phyloP scores from a whole-genome alignment of 2,113 vertebrate species.

The Corythaixoides concolor region DNA sequence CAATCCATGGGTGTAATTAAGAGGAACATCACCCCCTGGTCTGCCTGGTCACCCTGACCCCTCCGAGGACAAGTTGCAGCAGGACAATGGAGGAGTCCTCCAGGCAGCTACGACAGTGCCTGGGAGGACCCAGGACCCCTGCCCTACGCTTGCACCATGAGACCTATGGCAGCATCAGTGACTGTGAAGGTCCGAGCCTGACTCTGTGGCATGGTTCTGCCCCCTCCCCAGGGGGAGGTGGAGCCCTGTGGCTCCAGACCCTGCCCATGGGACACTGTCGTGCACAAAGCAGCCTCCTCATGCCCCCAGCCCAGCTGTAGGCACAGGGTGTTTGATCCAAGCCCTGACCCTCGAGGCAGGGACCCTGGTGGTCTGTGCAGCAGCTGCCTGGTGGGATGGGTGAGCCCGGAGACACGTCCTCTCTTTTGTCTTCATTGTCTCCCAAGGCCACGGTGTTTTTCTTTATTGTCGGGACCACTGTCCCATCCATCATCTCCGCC shows the following conservation, averaged over 20 bases:
- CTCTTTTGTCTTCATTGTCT: background rate
- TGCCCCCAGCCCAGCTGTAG: background rate
- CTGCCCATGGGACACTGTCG: rapidly evolving
- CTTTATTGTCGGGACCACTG: background rate
- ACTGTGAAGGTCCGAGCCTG: background rate
- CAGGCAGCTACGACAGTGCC: rapidly evolving
- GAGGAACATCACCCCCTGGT: background rate
- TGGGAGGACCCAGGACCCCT: background rate
- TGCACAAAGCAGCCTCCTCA: background rate
- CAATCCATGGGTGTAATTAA: background rate
- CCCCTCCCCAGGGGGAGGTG: rapidly evolving
- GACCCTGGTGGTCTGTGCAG: background rate
- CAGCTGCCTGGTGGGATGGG: rapidly evolving
- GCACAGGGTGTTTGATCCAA: background rate
- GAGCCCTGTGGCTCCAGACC: background rate
- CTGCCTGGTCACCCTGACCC: no score
- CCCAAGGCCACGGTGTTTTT: constrained; percentile 7
- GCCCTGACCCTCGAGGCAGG: rapidly evolving
- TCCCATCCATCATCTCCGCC: background rate
- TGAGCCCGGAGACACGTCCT: background rate
- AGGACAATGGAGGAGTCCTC: background rate
- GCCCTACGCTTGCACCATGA: background rate
- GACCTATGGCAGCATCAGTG: background rate
- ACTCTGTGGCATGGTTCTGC: rapidly evolving
- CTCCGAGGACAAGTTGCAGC: rapidly evolving